phyloP scores from a whole-genome alignment of 2,888 invertebrate genomes.

The Aquatica leii region DNA sequence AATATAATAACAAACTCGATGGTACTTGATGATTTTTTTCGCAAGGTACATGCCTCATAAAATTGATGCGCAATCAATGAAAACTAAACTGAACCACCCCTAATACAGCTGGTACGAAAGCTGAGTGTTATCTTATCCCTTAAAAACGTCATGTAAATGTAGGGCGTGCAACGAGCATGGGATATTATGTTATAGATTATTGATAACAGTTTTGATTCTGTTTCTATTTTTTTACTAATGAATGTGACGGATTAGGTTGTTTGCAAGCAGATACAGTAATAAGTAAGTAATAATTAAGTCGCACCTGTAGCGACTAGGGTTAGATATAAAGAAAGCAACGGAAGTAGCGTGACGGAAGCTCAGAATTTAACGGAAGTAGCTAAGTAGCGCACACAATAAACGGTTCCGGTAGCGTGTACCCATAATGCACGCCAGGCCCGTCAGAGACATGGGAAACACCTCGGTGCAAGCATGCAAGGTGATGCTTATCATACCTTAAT shows the following conservation, averaged over 20 bases:
- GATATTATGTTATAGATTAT: too few relatives aligned
- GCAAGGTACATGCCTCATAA: too few relatives aligned
- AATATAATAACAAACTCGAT: too few relatives aligned
- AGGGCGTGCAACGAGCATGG: too few relatives aligned
- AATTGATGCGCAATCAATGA: background rate
- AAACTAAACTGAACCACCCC: background rate
- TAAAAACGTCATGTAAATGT: too few relatives aligned
- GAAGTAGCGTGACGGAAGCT: conserved; percentile 59
- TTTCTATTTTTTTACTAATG: too few relatives aligned
- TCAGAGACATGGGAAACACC: conserved; percentile 46
- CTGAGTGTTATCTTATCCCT: too few relatives aligned
- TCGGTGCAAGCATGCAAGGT: conserved; percentile 43
- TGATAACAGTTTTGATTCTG: too few relatives aligned
- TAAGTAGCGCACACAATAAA: conserved; percentile 62
- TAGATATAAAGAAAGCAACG: conserved; percentile 57
- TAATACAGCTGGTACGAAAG: too few relatives aligned
- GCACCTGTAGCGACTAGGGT: conserved; percentile 49
- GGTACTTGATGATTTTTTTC: too few relatives aligned
- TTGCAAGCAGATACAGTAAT: conserved; percentile 3
- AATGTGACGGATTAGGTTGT: too few relatives aligned
- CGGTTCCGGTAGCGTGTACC: conserved; percentile 60
- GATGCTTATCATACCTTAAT: conserved; percentile 41
- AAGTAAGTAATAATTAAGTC: conserved; percentile 44
- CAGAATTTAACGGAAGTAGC: conserved; percentile 59
- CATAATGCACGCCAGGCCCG: conserved; percentile 43